Evolutionary conservation across 2,888 invertebrate genomes (phyloP).

Genomic region (Aleiodes leptofemur): DNA sequence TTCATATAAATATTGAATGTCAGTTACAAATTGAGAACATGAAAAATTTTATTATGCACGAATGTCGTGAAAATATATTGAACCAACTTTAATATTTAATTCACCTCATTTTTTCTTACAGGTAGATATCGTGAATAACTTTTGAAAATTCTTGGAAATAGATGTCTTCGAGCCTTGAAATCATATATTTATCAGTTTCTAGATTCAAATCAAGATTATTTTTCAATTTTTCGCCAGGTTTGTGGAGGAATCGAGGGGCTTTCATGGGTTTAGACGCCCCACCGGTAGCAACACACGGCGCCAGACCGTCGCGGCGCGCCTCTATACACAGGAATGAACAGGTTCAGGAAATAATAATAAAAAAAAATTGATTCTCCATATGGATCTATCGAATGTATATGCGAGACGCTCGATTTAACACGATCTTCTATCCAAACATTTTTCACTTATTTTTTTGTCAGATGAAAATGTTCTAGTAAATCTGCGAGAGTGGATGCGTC

Average conservation of each 20-base stretch:
- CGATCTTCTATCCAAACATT: slow-evolving; percentile 5
- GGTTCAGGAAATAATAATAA: slow-evolving; percentile 21
- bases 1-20: too few relatives aligned
- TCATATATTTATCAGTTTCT: slow-evolving; percentile 38
- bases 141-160: background rate
- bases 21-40: too few relatives aligned
- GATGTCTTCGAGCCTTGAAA: slow-evolving; percentile 38
- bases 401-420: slow-evolving; percentile 8
- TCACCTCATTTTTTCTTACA: background rate
- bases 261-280: slow-evolving; percentile 8
- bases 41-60: too few relatives aligned
- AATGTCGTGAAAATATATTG: too few relatives aligned
- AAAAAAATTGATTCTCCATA: slow-evolving; percentile 10
- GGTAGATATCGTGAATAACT: slow-evolving; percentile 13
- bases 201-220: slow-evolving; percentile 48
- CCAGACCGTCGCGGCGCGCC: slow-evolving; percentile 45
- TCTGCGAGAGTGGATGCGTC: slow-evolving; percentile 27
- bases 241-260: slow-evolving; percentile 22
- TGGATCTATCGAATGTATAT: slow-evolving; percentile 6
- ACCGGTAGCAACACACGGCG: slow-evolving; percentile 36
- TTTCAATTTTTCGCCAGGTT: slow-evolving; percentile 49
- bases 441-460: background rate
- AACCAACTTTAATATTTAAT: too few relatives aligned
- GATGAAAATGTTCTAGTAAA: slow-evolving; percentile 1
- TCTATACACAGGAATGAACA: slow-evolving; percentile 16